phyloP scores from a whole-genome alignment of 2,888 invertebrate genomes.

The Bellardia pandia region DNA sequence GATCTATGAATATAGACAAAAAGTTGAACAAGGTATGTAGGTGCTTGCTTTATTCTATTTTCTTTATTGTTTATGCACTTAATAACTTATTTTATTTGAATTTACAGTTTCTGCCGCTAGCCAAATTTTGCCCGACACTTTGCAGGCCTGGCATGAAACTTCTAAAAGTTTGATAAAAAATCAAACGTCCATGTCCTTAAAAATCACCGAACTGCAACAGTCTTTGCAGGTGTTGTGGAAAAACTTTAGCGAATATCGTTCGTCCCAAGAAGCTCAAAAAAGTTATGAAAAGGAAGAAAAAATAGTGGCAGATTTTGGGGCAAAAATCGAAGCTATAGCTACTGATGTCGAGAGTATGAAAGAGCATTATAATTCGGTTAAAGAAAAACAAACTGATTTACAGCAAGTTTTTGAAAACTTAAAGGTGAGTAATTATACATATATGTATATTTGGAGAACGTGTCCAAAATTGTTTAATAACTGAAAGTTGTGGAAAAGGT shows the following conservation, averaged over 20 bases:
- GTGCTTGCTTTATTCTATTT: background rate
- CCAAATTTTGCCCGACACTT: conserved; percentile 88
- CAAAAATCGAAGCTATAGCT: conserved; percentile 82
- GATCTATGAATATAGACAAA: conserved; percentile 82
- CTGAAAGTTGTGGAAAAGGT: background rate
- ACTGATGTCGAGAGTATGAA: conserved; percentile 82
- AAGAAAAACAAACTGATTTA: conserved; percentile 78
- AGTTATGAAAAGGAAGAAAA: conserved; percentile 82
- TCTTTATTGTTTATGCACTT: background rate
- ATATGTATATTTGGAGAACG: background rate
- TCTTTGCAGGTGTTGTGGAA: conserved; percentile 85
- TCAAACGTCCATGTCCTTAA: conserved; percentile 86
- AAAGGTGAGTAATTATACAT: conserved; percentile 66
- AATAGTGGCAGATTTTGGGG: conserved; percentile 82
- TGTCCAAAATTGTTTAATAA: background rate
- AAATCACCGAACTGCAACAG: conserved; percentile 86
- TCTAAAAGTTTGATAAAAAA: conserved; percentile 88
- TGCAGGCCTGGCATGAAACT: conserved; percentile 89
- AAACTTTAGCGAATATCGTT: conserved; percentile 82
- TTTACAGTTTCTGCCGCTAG: conserved; percentile 87
- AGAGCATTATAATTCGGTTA: conserved; percentile 80
- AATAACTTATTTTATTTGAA: background rate
- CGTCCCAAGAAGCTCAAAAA: conserved; percentile 78
- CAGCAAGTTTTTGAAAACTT: conserved; percentile 77
- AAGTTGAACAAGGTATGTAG: conserved; percentile 82